Percentiles rank a stretch among this genome's conserved stretches.
Conservation (phyloP, 2,888 invertebrate genomes). For the Polia nebulosa region DNA sequence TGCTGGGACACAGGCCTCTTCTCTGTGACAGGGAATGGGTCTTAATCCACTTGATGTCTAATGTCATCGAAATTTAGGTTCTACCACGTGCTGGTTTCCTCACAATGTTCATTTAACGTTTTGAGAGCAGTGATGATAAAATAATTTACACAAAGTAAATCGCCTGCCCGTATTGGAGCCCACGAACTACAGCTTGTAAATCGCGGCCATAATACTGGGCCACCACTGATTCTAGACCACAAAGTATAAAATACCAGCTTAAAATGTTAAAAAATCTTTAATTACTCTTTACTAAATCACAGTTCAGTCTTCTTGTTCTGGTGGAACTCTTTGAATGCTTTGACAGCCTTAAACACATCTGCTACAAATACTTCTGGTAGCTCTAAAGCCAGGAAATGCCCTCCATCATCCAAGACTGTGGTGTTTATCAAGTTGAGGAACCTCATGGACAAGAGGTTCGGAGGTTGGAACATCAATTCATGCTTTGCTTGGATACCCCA, state of each 20-base stretch:
- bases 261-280: conserved; percentile 54
- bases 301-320: conserved; percentile 72
- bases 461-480: conserved; percentile 92
- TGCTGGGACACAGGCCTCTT: too few species aligned
- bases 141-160: too few species aligned
- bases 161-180: too few species aligned
- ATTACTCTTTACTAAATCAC: conserved; percentile 61
- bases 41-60: too few species aligned
- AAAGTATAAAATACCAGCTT: neutral
- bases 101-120: too few species aligned
- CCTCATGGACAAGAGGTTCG: conserved; percentile 90
- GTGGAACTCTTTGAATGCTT: conserved; percentile 74
- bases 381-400: conserved; percentile 96
- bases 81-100: too few species aligned
- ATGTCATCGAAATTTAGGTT: too few species aligned
- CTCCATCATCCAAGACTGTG: conserved; percentile 92
- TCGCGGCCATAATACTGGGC: too few species aligned
- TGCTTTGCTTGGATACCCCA: conserved; percentile 93
- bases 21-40: too few species aligned
- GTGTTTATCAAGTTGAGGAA: conserved; percentile 92
- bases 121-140: too few species aligned
- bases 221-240: too few species aligned
- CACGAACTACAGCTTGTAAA: too few species aligned
- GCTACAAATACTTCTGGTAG: conserved; percentile 92
- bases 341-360: conserved; percentile 91